These are phyloP conservation scores for Drosophila gunungcola DNA, from an alignment of 1,140 invertebrate genomes.

Conservation along the genomic window DNA sequence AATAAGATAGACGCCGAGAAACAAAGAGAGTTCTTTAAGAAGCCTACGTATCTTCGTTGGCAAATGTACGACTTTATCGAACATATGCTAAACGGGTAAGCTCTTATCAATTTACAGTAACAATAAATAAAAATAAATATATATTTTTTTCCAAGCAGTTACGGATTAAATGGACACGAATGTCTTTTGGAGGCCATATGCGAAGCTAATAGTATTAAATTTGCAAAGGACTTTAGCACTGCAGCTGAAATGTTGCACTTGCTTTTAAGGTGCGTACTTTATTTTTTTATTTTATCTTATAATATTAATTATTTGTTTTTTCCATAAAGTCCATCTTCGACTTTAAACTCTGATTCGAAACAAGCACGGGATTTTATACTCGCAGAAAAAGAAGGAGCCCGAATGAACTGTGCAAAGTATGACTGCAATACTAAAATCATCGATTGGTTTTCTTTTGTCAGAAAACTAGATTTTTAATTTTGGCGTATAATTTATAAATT, in stretches of 20 bases:
- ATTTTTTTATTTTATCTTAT: neutral
- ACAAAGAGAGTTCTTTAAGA: neutral
- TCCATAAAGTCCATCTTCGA: conserved; percentile 5
- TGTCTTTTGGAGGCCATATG: conserved; percentile 23
- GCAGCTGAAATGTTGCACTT: conserved; percentile 12
- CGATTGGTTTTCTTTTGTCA: conserved; percentile 4
- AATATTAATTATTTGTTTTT: neutral
- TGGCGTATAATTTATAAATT: no score
- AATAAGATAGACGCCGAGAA: neutral
- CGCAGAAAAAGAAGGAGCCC: conserved; percentile 6
- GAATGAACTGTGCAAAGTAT: conserved; percentile 6
- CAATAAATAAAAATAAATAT: no score
- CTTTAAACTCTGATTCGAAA: conserved; percentile 8
- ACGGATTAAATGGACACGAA: conserved; percentile 8
- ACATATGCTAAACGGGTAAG: conserved; percentile 5
- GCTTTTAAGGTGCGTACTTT: neutral
- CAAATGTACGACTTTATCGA: conserved; percentile 9
- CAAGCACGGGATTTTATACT: neutral
- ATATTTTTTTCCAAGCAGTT: neutral
- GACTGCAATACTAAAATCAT: conserved; percentile 18
- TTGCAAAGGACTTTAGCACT: conserved; percentile 5
- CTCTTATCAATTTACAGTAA: neutral
- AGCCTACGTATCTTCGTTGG: conserved; percentile 8
- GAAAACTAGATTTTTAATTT: neutral
- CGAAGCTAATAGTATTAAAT: conserved; percentile 4